Percentiles rank a stretch among this genome's conserved stretches.
Conservation (phyloP, 30 jellyfish, hydroid and myxozoan genomes). For the Aurelia aurita complex sp. Pacific region DNA sequence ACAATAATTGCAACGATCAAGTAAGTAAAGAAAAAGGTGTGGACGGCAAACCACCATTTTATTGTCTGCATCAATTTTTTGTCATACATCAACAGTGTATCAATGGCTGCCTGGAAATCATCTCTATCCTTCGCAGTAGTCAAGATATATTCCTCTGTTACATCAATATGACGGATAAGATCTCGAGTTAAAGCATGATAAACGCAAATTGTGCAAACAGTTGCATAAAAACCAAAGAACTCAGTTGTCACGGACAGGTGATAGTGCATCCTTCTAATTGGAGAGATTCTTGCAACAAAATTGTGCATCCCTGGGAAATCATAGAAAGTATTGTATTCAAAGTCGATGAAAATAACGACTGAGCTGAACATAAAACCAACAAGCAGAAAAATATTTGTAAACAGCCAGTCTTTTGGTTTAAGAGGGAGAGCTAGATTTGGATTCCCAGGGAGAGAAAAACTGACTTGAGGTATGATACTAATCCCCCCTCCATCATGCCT, state of each 20-base stretch:
- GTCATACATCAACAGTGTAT: neutral
- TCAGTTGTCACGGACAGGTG: conserved; percentile 3
- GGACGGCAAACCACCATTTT: conserved; percentile 16
- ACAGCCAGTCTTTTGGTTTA: neutral
- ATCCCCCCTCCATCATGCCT: neutral
- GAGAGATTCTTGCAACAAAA: neutral
- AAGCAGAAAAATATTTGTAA: conserved; percentile 7
- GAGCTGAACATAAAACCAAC: neutral
- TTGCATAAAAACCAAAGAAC: conserved; percentile 10
- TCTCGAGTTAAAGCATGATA: conserved; percentile 3
- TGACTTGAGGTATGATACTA: neutral
- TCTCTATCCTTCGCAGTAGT: conserved; percentile 1
- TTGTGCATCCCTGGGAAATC: conserved; percentile 8
- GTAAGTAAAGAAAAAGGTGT: neutral
- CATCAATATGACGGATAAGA: conserved; percentile 1
- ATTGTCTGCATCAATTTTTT: neutral
- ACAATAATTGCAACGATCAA: conserved; percentile 3
- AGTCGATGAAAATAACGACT: neutral
- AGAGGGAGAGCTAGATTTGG: neutral
- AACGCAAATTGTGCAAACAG: conserved; percentile 7
- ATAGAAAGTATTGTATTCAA: neutral
- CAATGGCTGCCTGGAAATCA: conserved; percentile 1
- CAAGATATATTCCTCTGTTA: neutral
- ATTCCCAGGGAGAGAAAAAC: neutral
- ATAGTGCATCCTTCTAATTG: neutral